Conservation (phyloP, 2,888 invertebrate genomes). For the Apodemia mormo region DNA sequence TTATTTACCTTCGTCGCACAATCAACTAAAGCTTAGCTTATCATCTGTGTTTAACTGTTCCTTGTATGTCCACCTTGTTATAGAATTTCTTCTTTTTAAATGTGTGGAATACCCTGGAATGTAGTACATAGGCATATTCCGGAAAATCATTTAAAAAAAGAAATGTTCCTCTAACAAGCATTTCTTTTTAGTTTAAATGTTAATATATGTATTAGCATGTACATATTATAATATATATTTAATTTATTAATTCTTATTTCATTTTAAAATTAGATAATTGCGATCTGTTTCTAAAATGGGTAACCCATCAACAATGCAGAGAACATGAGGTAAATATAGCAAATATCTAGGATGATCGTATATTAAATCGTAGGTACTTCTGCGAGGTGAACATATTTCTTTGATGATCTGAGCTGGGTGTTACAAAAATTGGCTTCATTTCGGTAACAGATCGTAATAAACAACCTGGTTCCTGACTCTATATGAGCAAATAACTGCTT, state of each 20-base stretch:
- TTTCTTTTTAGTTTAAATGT: conserved; percentile 19
- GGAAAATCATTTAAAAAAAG: background rate
- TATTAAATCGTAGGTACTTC: conserved; percentile 31
- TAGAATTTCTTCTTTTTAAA: conserved; percentile 22
- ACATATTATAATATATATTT: conserved; percentile 20
- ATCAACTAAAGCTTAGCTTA: conserved; percentile 10
- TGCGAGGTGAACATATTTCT: conserved; percentile 49
- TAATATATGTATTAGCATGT: conserved; percentile 23
- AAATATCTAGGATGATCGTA: conserved; percentile 23
- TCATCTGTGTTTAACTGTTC: conserved; percentile 11
- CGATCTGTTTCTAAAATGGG: conserved; percentile 81
- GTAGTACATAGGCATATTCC: conserved; percentile 23
- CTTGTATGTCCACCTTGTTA: conserved; percentile 17
- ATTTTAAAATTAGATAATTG: conserved; percentile 63
- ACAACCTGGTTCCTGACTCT: conserved; percentile 52
- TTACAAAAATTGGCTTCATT: conserved; percentile 78
- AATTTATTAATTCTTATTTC: conserved; percentile 36
- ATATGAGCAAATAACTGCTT: conserved; percentile 62
- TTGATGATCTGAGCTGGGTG: conserved; percentile 80
- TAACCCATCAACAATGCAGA: conserved; percentile 45
- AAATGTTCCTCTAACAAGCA: background rate
- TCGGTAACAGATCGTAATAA: conserved; percentile 80
- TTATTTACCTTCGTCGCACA: conserved; percentile 10
- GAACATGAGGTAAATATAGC: conserved; percentile 19
- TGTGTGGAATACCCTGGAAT: conserved; percentile 24